Evolutionary conservation across 2,797 vertebrate genomes (phyloP), one percentile per base, ranked within the genome.

Genomic region (Lutjanus campechanus): DNA sequence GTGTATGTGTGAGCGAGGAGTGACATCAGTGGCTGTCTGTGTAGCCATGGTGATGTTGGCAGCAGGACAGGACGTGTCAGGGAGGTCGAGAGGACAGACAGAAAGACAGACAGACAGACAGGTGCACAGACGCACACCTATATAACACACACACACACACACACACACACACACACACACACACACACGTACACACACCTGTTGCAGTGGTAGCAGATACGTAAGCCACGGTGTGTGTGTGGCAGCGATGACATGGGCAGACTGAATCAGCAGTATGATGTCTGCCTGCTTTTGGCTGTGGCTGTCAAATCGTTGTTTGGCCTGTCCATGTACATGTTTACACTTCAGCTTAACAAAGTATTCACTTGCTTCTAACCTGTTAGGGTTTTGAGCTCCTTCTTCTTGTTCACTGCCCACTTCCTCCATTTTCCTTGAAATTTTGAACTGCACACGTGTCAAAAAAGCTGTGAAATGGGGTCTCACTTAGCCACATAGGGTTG

Each of bases 1-100:
- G 46, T 64, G 53, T 69, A 60, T 76, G 8, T 16, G 22, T 19
- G 55, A 15, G 15, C 61, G 66, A 64, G 22, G 36, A 41, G 78
- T 86, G 84, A 77, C 85, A 89, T 88, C 72, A 82, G 60, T 75
- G 76, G 78, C 79, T 85, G 77, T 60, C 62, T 79, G 68, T 73
- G 89, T 83, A 81, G 72, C 84, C 85, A 89, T 91, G 78, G 83
- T 62, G 66, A 90, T 73, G 68, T 53, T 87, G 74, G 84, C 89
- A 88, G 62, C 75, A 84, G 81, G 85, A 78, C 74, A 78, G 77
- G 80, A 82, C 50, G 67, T 90, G 84, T 79, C 51, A 11, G 62
- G 59, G 67, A 71, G 73, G 72, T 82, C 58, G 71, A 69, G 77
- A 82, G 70, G 68, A 82, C 65, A 73, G 74, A 68, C 11, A 47